Percentiles rank a stretch among this genome's conserved stretches.
Evolutionary conservation across 1,140 invertebrate species (phyloP).

Genomic region (Hyles euphorbiae): DNA sequence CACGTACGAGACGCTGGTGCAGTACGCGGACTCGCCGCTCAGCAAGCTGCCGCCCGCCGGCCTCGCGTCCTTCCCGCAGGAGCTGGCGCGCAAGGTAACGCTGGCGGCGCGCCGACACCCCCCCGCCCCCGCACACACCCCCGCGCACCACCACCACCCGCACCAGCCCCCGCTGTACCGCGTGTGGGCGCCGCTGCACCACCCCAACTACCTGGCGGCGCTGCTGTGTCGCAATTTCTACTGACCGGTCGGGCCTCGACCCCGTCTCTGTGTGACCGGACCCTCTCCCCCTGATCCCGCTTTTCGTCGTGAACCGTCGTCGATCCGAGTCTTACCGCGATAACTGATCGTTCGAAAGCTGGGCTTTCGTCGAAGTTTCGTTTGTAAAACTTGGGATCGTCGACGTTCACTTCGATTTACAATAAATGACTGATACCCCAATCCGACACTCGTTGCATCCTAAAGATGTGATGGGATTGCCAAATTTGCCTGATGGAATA

Average conservation of each 20-base stretch:
- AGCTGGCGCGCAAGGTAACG: slow-evolving; percentile 72
- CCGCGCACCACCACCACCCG: slow-evolving; percentile 12
- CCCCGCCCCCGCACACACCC: slow-evolving; percentile 15
- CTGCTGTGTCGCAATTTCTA: slow-evolving; percentile 66
- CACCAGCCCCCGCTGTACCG: slow-evolving; percentile 17
- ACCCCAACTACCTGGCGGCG: slow-evolving; percentile 62
- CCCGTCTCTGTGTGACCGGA: slow-evolving; percentile 12
- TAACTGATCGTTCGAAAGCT: slow-evolving; percentile 14
- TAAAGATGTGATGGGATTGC: too few species aligned
- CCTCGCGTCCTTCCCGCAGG: slow-evolving; percentile 59
- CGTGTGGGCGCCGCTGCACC: slow-evolving; percentile 50
- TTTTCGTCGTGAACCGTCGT: neutral
- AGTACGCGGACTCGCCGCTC: slow-evolving; percentile 70
- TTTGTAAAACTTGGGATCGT: neutral
- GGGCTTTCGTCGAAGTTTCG: slow-evolving; percentile 17
- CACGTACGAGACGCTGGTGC: slow-evolving; percentile 70
- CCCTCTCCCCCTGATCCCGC: slow-evolving; percentile 3
- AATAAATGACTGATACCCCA: too few species aligned
- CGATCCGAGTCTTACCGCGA: neutral
- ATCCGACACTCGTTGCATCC: too few species aligned
- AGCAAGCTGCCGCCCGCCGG: slow-evolving; percentile 68
- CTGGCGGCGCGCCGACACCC: slow-evolving; percentile 19
- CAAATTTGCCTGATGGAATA: too few species aligned
- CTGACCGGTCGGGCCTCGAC: slow-evolving; percentile 19
- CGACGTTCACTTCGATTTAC: neutral